These are phyloP conservation scores for Empidonax traillii DNA, from an alignment of 2,113 vertebrate genomes.

Conservation along the genomic window DNA sequence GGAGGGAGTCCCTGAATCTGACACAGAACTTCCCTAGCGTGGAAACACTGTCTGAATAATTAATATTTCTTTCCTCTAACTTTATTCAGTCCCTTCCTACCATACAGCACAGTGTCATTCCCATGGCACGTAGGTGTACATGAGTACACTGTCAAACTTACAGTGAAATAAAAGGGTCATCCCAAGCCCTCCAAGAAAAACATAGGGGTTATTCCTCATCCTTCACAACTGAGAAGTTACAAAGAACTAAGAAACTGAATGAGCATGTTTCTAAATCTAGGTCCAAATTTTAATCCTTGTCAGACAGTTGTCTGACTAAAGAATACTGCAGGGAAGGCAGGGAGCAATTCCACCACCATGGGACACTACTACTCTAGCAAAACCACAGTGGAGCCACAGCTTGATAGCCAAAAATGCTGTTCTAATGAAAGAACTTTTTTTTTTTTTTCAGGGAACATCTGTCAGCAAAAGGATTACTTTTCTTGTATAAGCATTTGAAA, in stretches of 20 bases:
- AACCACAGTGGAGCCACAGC: not conserved
- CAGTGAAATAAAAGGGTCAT: not conserved
- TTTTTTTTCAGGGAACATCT: not conserved
- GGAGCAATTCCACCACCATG: not conserved
- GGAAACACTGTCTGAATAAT: not conserved
- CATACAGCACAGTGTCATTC: not conserved
- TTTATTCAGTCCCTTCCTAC: not conserved
- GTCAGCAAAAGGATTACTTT: not conserved
- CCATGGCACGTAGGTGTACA: not conserved
- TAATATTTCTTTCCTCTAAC: not conserved
- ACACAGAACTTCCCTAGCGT: not conserved
- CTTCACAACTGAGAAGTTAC: not conserved
- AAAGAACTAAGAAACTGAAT: not conserved
- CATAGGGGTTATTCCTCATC: not conserved
- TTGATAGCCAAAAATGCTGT: not conserved
- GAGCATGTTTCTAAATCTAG: not conserved
- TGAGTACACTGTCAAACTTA: not conserved
- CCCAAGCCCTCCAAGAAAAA: not conserved
- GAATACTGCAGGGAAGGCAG: not conserved
- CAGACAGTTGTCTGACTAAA: not conserved
- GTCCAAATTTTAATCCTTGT: not conserved
- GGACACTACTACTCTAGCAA: not conserved
- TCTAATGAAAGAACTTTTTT: not conserved
- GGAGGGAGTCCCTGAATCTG: not conserved
- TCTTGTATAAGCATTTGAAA: not conserved